Percentiles rank a stretch among this genome's conserved stretches.
phyloP scores from a whole-genome alignment of 2,797 vertebrate species.

The Basileuterus tristriatus region DNA sequence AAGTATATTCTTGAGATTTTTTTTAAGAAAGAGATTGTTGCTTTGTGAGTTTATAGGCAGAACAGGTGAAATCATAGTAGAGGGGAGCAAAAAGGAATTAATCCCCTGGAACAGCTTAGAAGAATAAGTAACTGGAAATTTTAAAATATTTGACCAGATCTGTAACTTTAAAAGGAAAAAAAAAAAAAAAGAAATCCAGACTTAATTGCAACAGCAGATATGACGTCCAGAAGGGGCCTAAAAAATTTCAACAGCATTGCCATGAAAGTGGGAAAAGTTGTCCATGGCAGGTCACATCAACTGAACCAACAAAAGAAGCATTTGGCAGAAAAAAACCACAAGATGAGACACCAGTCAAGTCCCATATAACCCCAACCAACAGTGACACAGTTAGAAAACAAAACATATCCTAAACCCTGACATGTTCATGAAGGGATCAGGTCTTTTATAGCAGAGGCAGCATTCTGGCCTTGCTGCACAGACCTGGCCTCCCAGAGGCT shows the following conservation, averaged over 20 bases:
- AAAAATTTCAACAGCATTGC: not conserved
- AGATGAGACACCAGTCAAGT: not conserved
- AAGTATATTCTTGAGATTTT: not conserved
- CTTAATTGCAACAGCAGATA: not conserved
- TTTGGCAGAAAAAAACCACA: not conserved
- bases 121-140: not conserved
- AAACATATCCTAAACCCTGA: not conserved
- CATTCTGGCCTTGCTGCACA: not conserved
- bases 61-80: not conserved
- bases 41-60: not conserved
- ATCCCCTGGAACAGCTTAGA: not conserved
- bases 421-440: not conserved
- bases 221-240: not conserved
- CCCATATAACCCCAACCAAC: not conserved
- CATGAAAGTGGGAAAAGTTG: not conserved
- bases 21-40: not conserved
- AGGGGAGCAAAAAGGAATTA: not conserved
- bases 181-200: not conserved
- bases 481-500: not conserved
- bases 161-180: not conserved
- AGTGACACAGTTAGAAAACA: not conserved
- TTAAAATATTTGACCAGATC: not conserved
- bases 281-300: not conserved
- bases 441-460: not conserved
- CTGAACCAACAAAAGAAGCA: not conserved